phyloP scores from a whole-genome alignment of 2,113 vertebrate species.

The Ammodytes marinus region DNA sequence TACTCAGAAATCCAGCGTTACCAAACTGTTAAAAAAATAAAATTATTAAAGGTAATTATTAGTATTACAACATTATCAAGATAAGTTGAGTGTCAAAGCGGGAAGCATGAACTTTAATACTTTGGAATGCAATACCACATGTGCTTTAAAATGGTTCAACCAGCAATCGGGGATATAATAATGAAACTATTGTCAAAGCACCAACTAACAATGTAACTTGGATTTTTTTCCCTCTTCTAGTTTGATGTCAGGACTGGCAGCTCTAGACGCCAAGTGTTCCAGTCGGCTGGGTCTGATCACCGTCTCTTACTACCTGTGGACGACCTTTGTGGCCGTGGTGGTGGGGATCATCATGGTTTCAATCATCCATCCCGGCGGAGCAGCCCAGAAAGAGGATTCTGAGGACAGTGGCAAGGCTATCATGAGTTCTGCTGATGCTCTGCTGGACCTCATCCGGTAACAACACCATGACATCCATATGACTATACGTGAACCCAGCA shows the following conservation, averaged over 20 bases:
- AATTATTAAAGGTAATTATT: background rate
- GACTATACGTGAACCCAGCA: background rate
- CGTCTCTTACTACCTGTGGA: slow-evolving; percentile 97
- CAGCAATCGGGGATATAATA: background rate
- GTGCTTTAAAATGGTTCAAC: background rate
- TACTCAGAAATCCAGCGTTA: background rate
- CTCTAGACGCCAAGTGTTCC: slow-evolving; percentile 96
- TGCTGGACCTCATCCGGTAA: slow-evolving; percentile 97
- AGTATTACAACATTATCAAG: background rate
- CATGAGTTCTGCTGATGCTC: slow-evolving; percentile 96
- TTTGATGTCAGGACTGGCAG: slow-evolving; percentile 96
- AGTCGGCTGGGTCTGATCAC: slow-evolving; percentile 96
- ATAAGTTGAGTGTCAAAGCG: background rate
- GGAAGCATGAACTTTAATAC: background rate
- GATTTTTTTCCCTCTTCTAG: slow-evolving; percentile 74
- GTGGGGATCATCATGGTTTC: slow-evolving; percentile 97
- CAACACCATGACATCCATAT: background rate
- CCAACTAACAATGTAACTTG: background rate
- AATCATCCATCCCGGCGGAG: slow-evolving; percentile 94
- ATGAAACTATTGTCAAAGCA: background rate
- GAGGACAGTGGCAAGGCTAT: slow-evolving; percentile 92
- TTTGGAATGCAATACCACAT: background rate
- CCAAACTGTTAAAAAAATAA: background rate
- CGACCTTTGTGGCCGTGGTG: slow-evolving; percentile 96
- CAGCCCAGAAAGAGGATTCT: slow-evolving; percentile 93